Evolutionary conservation across 2,797 vertebrate species (phyloP), one percentile per base, ranked within the genome.

Genomic region (Enteromius unitaeniatus): DNA sequence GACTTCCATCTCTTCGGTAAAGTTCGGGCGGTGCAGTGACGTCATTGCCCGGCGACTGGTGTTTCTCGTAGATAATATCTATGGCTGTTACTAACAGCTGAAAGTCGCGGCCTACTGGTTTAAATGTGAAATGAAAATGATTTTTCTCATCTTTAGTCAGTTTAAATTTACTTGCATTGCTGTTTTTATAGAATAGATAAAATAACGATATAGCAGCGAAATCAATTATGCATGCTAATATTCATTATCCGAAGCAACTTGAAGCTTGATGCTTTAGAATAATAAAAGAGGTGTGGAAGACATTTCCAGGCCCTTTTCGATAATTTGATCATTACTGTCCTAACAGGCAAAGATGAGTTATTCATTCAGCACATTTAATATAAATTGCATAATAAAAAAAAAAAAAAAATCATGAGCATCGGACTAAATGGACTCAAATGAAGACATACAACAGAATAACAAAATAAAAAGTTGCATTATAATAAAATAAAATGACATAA

Each of bases 41-140:
- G 86, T 84, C 81, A 87, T 42, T 6, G 4, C 53, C 11, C 0
- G 6, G 70, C 69, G 51, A 69, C 75, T 3, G 6, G 1, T 6
- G 17, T 37, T 64, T 26, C 6, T 28, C 28, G 1, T 2, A 28
- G 28, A 28, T 28, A 28, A 28, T 28, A 28, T 28, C 28, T 28
- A 28, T 2, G 28, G 28, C 1, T 28, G 28, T 28, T 28, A 28
- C 28, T 13, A 10, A 28, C 7, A 53, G 51, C 4, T 26, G 6
- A 31, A 67, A 14, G 75, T 72, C 69, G 77, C 23, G 0, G 4
- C 15, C 55, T 26, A 15, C 67, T 72, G 82, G 55, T 62, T 14
- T 60, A 74, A 74, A 76, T 6, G 34, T 11, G 21, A 17, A 42
- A 58, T 75, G 6, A 31, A 17, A 11, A 6, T 6, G 0, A 45